Base-by-base conservation (phyloP, 2,113 vertebrate genomes). In the Crotalus viridis region DNA sequence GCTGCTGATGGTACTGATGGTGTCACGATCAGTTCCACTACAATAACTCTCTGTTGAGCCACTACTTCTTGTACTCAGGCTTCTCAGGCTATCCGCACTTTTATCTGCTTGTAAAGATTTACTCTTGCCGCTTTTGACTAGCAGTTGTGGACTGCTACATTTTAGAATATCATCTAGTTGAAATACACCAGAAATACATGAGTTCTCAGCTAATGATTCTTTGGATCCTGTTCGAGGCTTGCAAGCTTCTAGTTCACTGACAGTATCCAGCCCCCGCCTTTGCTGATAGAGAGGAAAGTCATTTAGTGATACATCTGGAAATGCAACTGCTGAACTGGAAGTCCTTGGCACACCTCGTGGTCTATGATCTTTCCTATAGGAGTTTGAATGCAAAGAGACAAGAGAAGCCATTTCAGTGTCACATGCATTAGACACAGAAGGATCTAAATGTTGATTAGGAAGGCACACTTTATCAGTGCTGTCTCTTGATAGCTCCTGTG, bases 21-120 rank as follows among this genome's bases (percentile, higher is more conserved):
- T 99, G 96, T 99, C 99, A 28, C 99, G 97, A 96, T 99, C 99
- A 0, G 99, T 99, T 24, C 99, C 99, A 24, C 99, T 99, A 96
- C 99, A 99, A 95, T 99, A 99, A 97, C 99, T 99, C 98, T 99
- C 99, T 0, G 98, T 99, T 39, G 99, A 99, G 95, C 98, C 99
- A 61, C 99, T 99, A 90, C 99, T 99, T 93, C 98, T 98, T 0
- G 99, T 99, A 94, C 99, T 99, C 91, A 99, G 97, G 94, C 99
- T 99, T 96, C 98, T 97, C 95, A 99, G 97, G 96, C 99, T 99
- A 95, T 99, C 99, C 51, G 98, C 96, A 1, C 99, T 99, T 96
- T 98, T 98, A 95, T 99, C 99, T 55, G 98, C 98, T 89, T 98
- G 97, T 92, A 98, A 96, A 22, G 98, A 97, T 96, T 97, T 98